phyloP scores from a whole-genome alignment of 2,888 invertebrate species.

The Eilema caniola region DNA sequence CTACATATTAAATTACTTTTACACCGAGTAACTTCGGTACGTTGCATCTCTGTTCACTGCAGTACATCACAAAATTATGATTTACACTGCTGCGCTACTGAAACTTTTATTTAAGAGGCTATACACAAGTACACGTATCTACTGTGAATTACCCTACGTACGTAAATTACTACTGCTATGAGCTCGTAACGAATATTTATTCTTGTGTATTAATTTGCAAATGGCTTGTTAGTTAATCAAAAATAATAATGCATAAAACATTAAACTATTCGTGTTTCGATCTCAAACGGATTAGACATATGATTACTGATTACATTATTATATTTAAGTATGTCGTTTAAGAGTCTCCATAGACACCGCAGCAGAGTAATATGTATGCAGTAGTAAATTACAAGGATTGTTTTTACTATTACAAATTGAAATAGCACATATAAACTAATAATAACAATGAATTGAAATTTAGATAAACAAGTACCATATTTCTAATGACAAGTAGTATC shows the following conservation, averaged over 20 bases:
- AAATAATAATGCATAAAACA: background rate
- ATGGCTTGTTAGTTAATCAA: background rate
- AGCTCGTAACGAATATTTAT: background rate
- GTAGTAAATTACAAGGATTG: background rate
- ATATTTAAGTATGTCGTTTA: background rate
- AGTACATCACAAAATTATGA: constrained; percentile 58
- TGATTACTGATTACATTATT: background rate
- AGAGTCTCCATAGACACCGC: background rate
- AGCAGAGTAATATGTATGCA: background rate
- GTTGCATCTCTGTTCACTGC: constrained; percentile 48
- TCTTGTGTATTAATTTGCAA: background rate
- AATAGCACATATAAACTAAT: background rate
- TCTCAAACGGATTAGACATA: background rate
- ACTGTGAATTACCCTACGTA: constrained; percentile 20
- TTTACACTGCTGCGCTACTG: constrained; percentile 51
- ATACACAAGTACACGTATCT: constrained; percentile 42
- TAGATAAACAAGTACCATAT: background rate
- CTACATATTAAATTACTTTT: constrained; percentile 62
- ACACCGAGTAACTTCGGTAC: constrained; percentile 50
- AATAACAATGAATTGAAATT: background rate
- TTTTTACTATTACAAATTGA: background rate
- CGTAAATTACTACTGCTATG: background rate
- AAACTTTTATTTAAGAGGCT: constrained; percentile 55
- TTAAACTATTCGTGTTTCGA: background rate
- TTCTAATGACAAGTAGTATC: background rate